phyloP scores from a whole-genome alignment of 2,113 vertebrate species.

The Cottus gobio region DNA sequence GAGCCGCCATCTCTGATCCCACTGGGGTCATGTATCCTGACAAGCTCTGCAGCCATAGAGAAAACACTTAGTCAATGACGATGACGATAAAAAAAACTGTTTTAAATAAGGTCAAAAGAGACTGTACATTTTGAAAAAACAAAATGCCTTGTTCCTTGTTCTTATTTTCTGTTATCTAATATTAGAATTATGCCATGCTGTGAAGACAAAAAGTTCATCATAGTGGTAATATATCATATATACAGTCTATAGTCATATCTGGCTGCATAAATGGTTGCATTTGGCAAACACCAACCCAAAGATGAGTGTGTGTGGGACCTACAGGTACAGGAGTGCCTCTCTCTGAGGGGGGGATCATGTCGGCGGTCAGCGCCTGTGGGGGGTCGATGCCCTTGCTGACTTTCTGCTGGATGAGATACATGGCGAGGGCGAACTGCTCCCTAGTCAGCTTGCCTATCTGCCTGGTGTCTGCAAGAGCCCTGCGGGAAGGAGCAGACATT shows the following conservation, averaged over 20 bases:
- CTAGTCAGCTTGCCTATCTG: slow-evolving; percentile 95
- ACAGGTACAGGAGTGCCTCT: slow-evolving; percentile 89
- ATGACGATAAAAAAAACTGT: background rate
- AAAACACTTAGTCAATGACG: background rate
- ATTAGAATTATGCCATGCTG: background rate
- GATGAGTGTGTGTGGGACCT: slow-evolving; percentile 54
- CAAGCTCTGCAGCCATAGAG: slow-evolving; percentile 82
- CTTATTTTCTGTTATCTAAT: background rate
- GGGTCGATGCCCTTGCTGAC: slow-evolving; percentile 96
- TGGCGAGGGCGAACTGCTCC: slow-evolving; percentile 96
- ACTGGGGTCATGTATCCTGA: slow-evolving; percentile 92
- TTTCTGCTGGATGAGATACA: slow-evolving; percentile 98
- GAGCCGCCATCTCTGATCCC: slow-evolving; percentile 88
- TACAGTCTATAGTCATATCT: background rate
- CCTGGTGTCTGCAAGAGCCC: slow-evolving; percentile 95
- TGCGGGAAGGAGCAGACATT: slow-evolving; percentile 54
- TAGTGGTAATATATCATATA: background rate
- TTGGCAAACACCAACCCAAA: no score
- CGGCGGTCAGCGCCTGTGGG: slow-evolving; percentile 89
- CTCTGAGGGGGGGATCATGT: slow-evolving; percentile 97
- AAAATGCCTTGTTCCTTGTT: background rate
- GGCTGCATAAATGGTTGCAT: background rate
- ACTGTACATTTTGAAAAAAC: background rate
- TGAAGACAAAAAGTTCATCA: background rate
- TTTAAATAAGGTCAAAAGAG: background rate